phyloP scores from a whole-genome alignment of 2,797 vertebrate genomes.

The Galago senegalensis region DNA sequence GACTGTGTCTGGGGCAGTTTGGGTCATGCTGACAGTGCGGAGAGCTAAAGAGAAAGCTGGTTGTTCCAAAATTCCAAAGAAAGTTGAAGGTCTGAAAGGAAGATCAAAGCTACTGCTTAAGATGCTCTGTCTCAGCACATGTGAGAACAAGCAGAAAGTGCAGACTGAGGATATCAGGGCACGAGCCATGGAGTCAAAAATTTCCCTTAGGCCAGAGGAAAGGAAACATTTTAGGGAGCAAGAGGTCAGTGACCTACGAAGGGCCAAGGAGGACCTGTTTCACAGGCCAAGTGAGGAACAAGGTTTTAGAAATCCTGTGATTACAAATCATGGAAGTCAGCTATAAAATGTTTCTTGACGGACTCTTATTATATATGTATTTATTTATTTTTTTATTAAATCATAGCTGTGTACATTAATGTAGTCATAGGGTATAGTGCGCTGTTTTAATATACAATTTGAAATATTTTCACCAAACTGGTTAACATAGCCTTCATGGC shows the following conservation, averaged over 20 bases:
- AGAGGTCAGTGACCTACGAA: not conserved
- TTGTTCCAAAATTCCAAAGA: not conserved
- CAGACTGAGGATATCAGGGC: not conserved
- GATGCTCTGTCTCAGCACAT: not conserved
- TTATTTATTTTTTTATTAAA: too few relatives aligned
- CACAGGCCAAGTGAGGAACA: not conserved
- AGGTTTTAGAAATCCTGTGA: not conserved
- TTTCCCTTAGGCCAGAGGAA: not conserved
- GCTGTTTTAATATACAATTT: too few relatives aligned
- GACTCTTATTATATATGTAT: not conserved
- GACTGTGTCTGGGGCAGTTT: not conserved
- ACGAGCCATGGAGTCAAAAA: accelerated
- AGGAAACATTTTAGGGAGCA: not conserved
- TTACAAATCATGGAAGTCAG: not conserved
- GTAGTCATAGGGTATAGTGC: too few relatives aligned
- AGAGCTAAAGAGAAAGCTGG: not conserved
- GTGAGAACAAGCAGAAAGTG: not conserved
- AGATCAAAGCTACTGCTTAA: not conserved
- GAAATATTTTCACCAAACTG: too few relatives aligned
- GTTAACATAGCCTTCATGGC: too few relatives aligned
- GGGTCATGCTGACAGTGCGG: not conserved
- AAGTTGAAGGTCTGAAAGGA: not conserved
- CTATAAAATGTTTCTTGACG: not conserved
- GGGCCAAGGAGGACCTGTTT: not conserved
- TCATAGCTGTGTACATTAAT: too few relatives aligned